These are phyloP conservation scores for Puffinus mauretanicus DNA, from an alignment of 2,113 vertebrate genomes.

Conservation along the genomic window DNA sequence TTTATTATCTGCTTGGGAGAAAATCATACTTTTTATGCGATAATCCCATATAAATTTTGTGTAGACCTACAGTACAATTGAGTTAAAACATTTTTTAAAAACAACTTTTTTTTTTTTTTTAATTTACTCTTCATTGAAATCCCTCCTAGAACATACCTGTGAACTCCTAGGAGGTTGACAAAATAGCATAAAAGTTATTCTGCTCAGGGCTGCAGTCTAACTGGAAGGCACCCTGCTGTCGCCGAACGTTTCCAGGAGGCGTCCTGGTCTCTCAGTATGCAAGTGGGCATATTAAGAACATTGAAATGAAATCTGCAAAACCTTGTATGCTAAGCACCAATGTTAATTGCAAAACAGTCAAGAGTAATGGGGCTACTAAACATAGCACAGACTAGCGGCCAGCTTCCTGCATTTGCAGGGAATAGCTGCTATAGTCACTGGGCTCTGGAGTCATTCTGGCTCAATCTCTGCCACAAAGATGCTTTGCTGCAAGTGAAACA, in stretches of 20 bases:
- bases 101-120: neutral
- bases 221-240: neutral
- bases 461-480: neutral
- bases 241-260: neutral
- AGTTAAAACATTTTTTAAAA: neutral
- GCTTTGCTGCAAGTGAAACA: neutral
- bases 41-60: neutral
- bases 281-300: neutral
- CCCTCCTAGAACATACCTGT: neutral
- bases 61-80: too few relatives aligned
- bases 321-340: neutral
- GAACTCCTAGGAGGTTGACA: neutral
- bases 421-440: accelerated
- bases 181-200: neutral
- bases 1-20: neutral
- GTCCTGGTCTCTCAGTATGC: neutral
- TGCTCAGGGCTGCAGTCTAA: neutral
- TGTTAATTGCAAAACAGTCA: neutral
- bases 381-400: neutral
- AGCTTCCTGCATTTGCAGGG: neutral
- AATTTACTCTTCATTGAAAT: neutral
- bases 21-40: neutral
- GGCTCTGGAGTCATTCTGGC: neutral
- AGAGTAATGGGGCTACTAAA: neutral
- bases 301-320: neutral